A percentile compares a stretch with the other conserved stretches of the same genome.
Conservation (phyloP, 2,113 vertebrate genomes). For the Fregetta grallaria region DNA sequence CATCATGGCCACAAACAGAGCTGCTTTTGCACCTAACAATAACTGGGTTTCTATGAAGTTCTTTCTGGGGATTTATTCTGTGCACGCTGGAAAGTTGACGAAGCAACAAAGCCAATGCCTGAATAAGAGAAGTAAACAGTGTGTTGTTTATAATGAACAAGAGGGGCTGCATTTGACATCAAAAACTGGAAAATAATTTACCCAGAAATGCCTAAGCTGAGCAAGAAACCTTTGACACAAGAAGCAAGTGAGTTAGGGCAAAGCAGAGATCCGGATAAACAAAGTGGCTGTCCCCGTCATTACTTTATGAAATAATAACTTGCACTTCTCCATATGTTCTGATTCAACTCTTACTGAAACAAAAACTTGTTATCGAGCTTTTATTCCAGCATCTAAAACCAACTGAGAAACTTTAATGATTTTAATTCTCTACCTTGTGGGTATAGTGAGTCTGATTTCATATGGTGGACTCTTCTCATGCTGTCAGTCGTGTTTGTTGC, state of each 20-base stretch:
- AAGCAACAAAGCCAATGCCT: neutral
- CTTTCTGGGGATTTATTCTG: neutral
- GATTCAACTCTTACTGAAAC: neutral
- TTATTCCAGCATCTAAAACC: neutral
- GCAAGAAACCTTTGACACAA: slow-evolving; percentile 22
- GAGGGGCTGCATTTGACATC: neutral
- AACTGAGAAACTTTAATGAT: neutral
- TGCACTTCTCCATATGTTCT: neutral
- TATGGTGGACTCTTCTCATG: neutral
- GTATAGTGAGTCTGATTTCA: neutral
- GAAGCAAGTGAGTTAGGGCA: neutral
- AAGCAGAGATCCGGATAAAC: neutral
- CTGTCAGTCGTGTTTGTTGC: fast-evolving
- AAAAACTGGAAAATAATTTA: slow-evolving; percentile 55
- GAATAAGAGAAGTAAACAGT: neutral
- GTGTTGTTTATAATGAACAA: neutral
- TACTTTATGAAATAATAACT: neutral
- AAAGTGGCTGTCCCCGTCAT: neutral
- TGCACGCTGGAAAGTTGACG: fast-evolving
- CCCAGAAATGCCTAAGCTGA: neutral
- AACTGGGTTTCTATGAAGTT: neutral
- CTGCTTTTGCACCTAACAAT: neutral
- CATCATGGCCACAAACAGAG: neutral
- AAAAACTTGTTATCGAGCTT: neutral
- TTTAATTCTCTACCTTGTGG: neutral